Percentiles rank a stretch among this genome's conserved stretches.
phyloP scores from a whole-genome alignment of 2,113 vertebrate genomes.

The Sylvicapra grimmia region DNA sequence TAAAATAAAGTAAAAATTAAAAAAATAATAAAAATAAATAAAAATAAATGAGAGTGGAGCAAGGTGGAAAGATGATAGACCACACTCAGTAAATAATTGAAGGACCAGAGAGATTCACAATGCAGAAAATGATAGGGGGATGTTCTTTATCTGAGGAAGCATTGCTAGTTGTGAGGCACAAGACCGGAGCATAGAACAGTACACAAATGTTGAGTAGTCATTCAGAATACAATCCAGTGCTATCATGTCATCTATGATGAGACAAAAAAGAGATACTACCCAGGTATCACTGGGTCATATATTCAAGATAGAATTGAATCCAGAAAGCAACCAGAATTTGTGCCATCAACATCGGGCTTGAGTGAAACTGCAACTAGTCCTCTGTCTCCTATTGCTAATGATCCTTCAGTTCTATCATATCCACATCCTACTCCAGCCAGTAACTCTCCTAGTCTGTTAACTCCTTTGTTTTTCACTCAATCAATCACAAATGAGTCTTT shows the following conservation, averaged over 20 bases:
- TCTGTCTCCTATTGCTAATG: background rate
- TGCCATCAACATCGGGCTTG: background rate
- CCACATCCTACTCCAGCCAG: background rate
- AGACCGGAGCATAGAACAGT: accelerated
- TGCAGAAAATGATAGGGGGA: background rate
- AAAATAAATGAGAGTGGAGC: background rate
- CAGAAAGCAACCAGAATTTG: background rate
- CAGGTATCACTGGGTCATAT: background rate
- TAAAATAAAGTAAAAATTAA: too few relatives aligned
- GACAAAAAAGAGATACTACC: background rate
- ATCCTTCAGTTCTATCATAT: background rate
- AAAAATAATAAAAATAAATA: too few relatives aligned
- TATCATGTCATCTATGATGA: background rate
- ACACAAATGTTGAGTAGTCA: background rate
- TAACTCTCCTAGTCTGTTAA: background rate
- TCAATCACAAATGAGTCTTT: background rate
- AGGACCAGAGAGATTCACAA: background rate
- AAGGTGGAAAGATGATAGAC: background rate
- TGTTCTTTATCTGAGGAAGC: background rate
- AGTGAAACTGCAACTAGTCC: background rate
- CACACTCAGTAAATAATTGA: background rate
- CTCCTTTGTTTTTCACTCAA: background rate
- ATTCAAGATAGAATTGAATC: background rate
- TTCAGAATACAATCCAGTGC: background rate
- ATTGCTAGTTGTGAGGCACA: background rate